Evolutionary conservation across 2,888 invertebrate genomes (phyloP).

Genomic region (Andrena marginata): DNA sequence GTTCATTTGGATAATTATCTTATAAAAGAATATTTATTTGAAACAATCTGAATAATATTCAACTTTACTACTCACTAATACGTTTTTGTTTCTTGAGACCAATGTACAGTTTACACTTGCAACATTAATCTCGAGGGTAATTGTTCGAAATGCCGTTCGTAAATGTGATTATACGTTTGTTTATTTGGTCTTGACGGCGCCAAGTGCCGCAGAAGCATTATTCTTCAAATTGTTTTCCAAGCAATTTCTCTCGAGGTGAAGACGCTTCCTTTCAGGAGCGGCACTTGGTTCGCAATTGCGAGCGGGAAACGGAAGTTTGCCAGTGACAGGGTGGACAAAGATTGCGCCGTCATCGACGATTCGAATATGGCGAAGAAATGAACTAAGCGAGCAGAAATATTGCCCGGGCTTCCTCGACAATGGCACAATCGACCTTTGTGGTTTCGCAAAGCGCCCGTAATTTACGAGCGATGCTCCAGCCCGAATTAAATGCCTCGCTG

Average conservation of each 20-base stretch:
- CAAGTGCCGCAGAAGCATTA: background rate
- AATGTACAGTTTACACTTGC: too few species aligned
- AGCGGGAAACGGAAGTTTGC: conserved; percentile 44
- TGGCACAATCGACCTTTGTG: conserved; percentile 35
- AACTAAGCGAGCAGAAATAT: conserved; percentile 30
- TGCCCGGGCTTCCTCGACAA: conserved; percentile 4
- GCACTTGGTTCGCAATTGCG: conserved; percentile 18
- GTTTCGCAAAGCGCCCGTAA: conserved; percentile 29
- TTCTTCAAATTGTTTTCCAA: conserved; percentile 34
- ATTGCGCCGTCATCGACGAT: conserved; percentile 31
- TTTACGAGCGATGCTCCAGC: conserved; percentile 24
- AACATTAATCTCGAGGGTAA: background rate
- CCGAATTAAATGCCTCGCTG: conserved; percentile 17
- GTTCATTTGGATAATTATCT: too few species aligned
- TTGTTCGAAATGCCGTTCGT: background rate
- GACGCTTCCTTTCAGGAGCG: conserved; percentile 13
- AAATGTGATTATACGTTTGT: background rate
- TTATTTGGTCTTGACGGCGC: background rate
- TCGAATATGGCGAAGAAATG: conserved; percentile 48
- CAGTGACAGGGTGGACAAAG: conserved; percentile 36
- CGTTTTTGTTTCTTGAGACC: too few species aligned
- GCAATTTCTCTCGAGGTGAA: conserved; percentile 30
- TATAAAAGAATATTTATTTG: too few species aligned
- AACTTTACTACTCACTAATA: too few species aligned
- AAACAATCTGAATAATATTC: too few species aligned